Conservation (phyloP, 2,797 vertebrate genomes). For the Propithecus perrieri region DNA sequence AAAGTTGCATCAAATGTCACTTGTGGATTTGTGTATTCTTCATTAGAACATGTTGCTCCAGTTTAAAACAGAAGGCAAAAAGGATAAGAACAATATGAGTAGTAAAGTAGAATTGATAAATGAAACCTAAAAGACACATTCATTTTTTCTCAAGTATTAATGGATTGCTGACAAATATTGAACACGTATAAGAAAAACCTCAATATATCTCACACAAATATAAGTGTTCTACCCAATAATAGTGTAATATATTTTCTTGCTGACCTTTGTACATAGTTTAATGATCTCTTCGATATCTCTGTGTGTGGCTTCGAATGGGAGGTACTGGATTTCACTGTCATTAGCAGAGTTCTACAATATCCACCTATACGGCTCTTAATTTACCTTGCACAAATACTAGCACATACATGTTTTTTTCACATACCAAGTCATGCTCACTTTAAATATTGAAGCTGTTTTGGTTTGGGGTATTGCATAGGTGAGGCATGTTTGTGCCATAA, state of each 20-base stretch:
- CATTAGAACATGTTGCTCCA: not conserved
- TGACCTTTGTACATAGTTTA: not conserved
- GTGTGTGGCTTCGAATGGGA: not conserved
- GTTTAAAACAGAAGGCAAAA: slow-evolving; percentile 16
- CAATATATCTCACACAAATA: not conserved
- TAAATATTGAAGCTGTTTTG: not conserved
- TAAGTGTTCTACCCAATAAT: not conserved
- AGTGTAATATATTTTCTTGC: not conserved
- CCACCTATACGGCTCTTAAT: not conserved
- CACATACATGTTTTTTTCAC: not conserved
- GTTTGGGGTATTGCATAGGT: not conserved
- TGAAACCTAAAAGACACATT: not conserved
- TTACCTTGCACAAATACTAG: not conserved
- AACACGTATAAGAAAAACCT: not conserved
- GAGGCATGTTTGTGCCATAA: not conserved
- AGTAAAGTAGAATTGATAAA: not conserved
- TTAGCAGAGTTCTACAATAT: not conserved
- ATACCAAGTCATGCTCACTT: not conserved
- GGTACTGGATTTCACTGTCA: not conserved
- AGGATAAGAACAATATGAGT: not conserved
- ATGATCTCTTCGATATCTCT: not conserved
- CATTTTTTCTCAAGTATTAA: not conserved
- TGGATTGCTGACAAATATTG: not conserved
- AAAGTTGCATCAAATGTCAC: not conserved
- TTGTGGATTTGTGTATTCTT: not conserved